Conservation (phyloP, 2,113 vertebrate species). For the Egretta garzetta region DNA sequence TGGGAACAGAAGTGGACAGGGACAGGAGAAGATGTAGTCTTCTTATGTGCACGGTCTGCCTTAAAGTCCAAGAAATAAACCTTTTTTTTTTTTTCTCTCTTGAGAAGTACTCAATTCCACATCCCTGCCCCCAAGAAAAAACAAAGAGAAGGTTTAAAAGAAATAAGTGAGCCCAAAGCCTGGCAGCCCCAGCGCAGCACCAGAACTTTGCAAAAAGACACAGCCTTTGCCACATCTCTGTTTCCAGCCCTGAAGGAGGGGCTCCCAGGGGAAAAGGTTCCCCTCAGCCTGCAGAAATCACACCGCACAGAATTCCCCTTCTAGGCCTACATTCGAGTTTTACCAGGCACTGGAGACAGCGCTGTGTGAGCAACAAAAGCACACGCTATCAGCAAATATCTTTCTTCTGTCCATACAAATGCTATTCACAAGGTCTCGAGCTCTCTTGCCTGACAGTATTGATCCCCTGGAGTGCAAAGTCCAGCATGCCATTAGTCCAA, state of each 20-base stretch:
- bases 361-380: neutral
- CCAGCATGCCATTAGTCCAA: conserved; percentile 75
- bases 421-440: conserved; percentile 36
- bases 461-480: conserved; percentile 78
- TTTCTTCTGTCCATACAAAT: conserved; percentile 37
- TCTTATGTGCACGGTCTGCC: neutral
- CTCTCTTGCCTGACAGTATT: conserved; percentile 72
- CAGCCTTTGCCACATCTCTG: accelerated
- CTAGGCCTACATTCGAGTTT: neutral
- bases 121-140: neutral
- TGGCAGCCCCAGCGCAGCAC: neutral
- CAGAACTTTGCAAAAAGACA: neutral
- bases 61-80: neutral
- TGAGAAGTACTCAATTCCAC: neutral
- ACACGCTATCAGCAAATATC: neutral
- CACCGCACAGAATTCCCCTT: accelerated
- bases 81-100: neutral
- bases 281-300: accelerated
- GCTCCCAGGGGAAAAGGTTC: too few species aligned
- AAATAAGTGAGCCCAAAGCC: accelerated
- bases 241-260: accelerated
- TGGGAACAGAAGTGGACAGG: neutral
- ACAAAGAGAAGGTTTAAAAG: neutral
- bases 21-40: neutral
- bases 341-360: neutral